Evolutionary conservation across 2,113 vertebrate genomes (phyloP).

Genomic region (Lates calcarifer): DNA sequence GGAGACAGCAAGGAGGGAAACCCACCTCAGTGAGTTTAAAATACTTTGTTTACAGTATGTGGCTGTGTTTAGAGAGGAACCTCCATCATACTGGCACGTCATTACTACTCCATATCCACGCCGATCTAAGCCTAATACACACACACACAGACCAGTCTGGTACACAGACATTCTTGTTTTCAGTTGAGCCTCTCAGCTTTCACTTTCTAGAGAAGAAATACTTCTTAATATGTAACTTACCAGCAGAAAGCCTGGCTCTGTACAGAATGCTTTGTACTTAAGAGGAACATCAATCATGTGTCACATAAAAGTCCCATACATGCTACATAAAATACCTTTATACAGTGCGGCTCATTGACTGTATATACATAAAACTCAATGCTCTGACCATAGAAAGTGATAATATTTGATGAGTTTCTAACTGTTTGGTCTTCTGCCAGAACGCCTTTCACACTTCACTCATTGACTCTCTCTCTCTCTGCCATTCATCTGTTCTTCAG

Average conservation of each 20-base stretch:
- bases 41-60: not conserved
- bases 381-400: not conserved
- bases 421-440: constrained; percentile 4
- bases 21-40: too few species aligned
- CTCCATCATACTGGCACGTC: not conserved
- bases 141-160: too few species aligned
- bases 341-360: not conserved
- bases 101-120: too few species aligned
- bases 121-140: too few species aligned
- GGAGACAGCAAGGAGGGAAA: not conserved
- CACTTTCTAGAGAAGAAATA: not conserved
- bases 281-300: constrained; percentile 22
- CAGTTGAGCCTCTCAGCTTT: not conserved
- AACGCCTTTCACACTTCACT: not conserved
- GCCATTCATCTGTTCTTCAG: not conserved
- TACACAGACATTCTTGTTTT: too few species aligned
- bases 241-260: constrained; percentile 3
- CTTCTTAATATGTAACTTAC: not conserved
- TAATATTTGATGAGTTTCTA: constrained; percentile 12
- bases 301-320: constrained; percentile 16
- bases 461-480: too few species aligned
- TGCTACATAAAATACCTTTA: constrained; percentile 24
- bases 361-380: constrained; percentile 22
- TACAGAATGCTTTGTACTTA: not conserved
- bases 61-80: not conserved